Evolutionary conservation across 1,140 invertebrate species (phyloP), one percentile per base, ranked within the genome.

Genomic region (Notospermus geniculatus): DNA sequence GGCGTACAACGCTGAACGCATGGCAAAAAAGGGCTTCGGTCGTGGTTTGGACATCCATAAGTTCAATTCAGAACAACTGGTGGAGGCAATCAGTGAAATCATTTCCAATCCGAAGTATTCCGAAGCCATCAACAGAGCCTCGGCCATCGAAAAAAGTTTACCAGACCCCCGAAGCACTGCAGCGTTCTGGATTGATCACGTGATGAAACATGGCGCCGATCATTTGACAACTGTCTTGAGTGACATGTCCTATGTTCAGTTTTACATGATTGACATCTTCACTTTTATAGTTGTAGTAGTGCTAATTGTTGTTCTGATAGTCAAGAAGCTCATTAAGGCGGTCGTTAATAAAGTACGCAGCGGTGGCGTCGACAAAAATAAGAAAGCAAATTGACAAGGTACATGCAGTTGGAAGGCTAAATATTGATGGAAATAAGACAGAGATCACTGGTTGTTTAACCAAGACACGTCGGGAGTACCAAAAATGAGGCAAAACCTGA

Each of bases 1-100:
- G 53, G 73, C 66, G 23, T 73, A 75, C 25, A 79, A 79, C 64
- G 66, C 73, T 11, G 65, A 73, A 54, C 41, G 77, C 32, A 74
- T 77, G 57, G 65, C 57, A 41, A 71, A 27, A 76, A 72, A 60
- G 75, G 77, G 17, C 63, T 36, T 22, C 54, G 64, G 2, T 23
- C 30, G 29, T 27, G 17, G 25, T n/a, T 55, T 66, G 57, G 58
- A 66, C 23, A 45, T 59, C 30, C 5, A 17, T 17, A 32, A 27
- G 15, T 63, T 63, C 53, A 55, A 55, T n/a, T 19, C 57, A 1
- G 32, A 59, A 17, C 23, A 58, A 50, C 55, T 65, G 19, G 15
- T 46, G 11, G 17, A 28, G 19, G 41, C 57, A 19, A 64, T 64
- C 58, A 36, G 22, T n/a, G 27, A 36, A 41, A 36, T 62, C 2